phyloP scores from a whole-genome alignment of 2,113 vertebrate genomes.

The Cacatua alba region DNA sequence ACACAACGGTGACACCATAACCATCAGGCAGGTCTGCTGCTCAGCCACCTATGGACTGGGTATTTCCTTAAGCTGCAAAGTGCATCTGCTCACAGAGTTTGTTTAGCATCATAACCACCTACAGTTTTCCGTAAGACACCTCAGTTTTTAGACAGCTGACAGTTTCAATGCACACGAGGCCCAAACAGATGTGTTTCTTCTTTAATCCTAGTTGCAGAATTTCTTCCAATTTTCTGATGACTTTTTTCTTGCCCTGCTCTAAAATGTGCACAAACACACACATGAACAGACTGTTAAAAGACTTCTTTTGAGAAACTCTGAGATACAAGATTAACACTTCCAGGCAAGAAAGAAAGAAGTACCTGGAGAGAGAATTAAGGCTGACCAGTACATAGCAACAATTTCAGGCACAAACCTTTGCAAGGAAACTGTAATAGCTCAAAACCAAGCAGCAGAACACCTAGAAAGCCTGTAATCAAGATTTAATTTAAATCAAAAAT shows the following conservation, averaged over 20 bases:
- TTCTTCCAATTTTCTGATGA: neutral
- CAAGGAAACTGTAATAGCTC: neutral
- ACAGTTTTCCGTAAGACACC: rapidly evolving
- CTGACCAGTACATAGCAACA: neutral
- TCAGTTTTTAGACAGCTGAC: neutral
- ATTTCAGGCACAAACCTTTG: neutral
- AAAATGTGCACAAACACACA: neutral
- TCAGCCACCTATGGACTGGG: neutral
- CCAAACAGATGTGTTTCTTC: neutral
- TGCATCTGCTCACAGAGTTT: neutral
- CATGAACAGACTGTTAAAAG: neutral
- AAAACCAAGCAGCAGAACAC: neutral
- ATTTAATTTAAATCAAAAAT: neutral
- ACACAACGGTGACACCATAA: neutral
- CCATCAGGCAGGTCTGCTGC: neutral
- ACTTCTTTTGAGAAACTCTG: neutral
- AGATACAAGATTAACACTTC: rapidly evolving
- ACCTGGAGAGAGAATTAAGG: neutral
- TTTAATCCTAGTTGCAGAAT: neutral
- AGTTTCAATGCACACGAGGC: neutral
- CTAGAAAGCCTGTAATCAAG: neutral
- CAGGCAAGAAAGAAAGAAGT: neutral
- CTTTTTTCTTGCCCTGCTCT: neutral
- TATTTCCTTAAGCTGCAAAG: neutral
- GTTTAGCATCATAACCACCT: neutral